A percentile compares a stretch with the other conserved stretches of the same genome.
Evolutionary conservation across 2,888 invertebrate genomes (phyloP).

Genomic region (Phasia obesa): DNA sequence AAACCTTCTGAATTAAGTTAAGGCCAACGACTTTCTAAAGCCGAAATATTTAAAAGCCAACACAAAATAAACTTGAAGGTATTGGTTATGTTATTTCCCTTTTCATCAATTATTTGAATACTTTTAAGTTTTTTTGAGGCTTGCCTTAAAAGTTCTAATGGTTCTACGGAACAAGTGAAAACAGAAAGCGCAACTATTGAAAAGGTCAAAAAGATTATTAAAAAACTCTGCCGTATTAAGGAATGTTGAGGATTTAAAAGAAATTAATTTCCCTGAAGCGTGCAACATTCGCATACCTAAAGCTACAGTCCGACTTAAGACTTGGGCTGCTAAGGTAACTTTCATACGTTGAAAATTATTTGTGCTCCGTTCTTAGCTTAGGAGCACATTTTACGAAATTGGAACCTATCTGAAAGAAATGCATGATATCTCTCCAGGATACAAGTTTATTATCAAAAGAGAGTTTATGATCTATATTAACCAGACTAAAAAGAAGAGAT

Average conservation of each 20-base stretch:
- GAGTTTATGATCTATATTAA: background rate
- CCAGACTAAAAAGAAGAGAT: no score
- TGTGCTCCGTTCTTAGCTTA: background rate
- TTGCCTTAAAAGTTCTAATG: background rate
- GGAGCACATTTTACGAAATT: no score
- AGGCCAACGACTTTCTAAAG: background rate
- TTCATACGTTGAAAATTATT: conserved; percentile 3
- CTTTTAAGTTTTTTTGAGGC: background rate
- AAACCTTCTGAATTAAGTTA: conserved; percentile 15
- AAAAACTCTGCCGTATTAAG: background rate
- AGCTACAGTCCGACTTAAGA: conserved; percentile 12
- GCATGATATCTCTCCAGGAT: background rate
- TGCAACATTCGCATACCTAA: background rate
- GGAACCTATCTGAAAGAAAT: conserved; percentile 1
- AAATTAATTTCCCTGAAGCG: background rate
- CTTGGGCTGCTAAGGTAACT: conserved; percentile 20
- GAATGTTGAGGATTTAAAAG: background rate
- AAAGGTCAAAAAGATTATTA: conserved; percentile 12
- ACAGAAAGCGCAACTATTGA: background rate
- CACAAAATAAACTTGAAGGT: conserved; percentile 11
- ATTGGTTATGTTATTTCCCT: background rate
- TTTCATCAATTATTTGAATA: no score
- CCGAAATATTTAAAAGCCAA: conserved; percentile 2
- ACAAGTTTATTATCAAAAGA: background rate
- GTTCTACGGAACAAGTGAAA: background rate